Conservation (phyloP, 2,113 vertebrate genomes). For the Xyliphius kryptos region DNA sequence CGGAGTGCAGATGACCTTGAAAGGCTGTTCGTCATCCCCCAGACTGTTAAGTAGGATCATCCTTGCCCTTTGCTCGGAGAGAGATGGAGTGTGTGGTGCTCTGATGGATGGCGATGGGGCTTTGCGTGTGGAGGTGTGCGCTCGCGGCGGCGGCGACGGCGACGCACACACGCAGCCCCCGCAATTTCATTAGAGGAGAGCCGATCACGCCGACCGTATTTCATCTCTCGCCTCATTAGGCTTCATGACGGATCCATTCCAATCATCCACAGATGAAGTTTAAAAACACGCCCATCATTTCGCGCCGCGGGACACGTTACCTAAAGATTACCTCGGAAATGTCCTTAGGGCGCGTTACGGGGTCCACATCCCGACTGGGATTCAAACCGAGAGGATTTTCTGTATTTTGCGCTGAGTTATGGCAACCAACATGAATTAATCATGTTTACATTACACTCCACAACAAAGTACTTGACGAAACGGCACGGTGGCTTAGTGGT, state of each 20-base stretch:
- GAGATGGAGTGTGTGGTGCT: constrained; percentile 31
- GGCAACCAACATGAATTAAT: no score
- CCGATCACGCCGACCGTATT: constrained; percentile 35
- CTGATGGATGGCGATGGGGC: constrained; percentile 38
- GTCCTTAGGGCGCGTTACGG: no score
- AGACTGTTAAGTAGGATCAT: constrained; percentile 49
- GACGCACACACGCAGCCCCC: constrained; percentile 25
- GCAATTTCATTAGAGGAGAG: constrained; percentile 44
- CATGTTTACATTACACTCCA: no score
- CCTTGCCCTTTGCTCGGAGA: constrained; percentile 31
- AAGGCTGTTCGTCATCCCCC: constrained; percentile 46
- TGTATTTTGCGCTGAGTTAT: no score
- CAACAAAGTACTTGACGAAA: no score
- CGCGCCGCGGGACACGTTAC: no score
- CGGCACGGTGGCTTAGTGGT: no score
- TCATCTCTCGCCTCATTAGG: constrained; percentile 44
- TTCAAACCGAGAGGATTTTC: no score
- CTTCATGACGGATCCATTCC: constrained; percentile 32
- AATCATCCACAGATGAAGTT: constrained; percentile 38
- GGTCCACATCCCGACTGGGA: no score
- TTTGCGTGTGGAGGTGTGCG: constrained; percentile 25
- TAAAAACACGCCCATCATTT: no score
- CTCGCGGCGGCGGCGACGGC: background rate
- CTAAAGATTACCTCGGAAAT: no score
- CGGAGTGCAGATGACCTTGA: constrained; percentile 55